Base-by-base conservation (phyloP, 2,113 vertebrate species). In the Trematocara unimaculatum region DNA sequence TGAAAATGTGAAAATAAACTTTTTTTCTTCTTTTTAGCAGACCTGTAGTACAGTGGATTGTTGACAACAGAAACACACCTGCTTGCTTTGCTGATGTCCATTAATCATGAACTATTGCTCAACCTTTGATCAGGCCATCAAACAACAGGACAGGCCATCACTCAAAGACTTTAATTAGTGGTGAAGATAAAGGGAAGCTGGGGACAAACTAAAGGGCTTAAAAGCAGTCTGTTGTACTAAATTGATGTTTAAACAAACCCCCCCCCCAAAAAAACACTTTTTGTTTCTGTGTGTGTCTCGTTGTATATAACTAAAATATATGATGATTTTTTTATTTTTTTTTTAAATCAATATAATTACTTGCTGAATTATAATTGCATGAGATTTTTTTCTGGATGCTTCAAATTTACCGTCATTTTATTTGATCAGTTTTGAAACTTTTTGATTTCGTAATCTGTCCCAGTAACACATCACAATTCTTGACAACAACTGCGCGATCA, bases 81-180 rank as follows among this genome's bases (percentile, higher is more conserved):
- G 92, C 84, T 70, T 56, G 67, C 60, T 87, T 88, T 80, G 14
- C 84, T 90, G 72, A 51, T 82, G 47, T 84, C 31, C 45, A 77
- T 38, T 80, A 70, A 91, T 20, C 18, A 64, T 38, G 11, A 85
- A 62, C 81, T 82, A 80, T 80, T 20, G 4, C 86, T 89, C 91
- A 91, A 93, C 93, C 92, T 95, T 94, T 95, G 91, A 95, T 95
- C 93, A 90, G 89, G 35, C 23, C 89, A 91, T 95, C 93, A 95
- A 95, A 94, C 94, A 87, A 80, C 35, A 55, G 67, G 14, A 93
- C 88, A 87, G 86, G 42, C 79, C 38, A 58, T 89, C 83, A 90
- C 77, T 70, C 82, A 64, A 20, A 85, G 81, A 90, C 81, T 89
- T 84, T 54, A 85, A 91, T 94, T 74, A 87, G 45, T 51, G 2